Conservation (phyloP, 2,888 invertebrate genomes). For the Pristionchus fissidentatus region DNA sequence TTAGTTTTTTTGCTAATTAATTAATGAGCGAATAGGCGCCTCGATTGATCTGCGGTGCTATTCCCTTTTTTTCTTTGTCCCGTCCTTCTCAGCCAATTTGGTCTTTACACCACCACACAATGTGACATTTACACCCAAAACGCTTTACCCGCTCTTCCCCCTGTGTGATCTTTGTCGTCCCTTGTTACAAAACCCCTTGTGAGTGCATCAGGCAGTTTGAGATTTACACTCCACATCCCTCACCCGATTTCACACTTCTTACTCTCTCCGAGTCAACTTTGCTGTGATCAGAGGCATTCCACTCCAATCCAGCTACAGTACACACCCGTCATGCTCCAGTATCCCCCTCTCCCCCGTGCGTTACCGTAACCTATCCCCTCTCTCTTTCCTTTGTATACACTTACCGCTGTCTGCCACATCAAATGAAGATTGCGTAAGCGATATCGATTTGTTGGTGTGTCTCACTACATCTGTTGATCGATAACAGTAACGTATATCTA, state of each 20-base stretch:
- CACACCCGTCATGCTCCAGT: constrained; percentile 10
- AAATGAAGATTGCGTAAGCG: constrained; percentile 8
- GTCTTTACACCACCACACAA: neutral
- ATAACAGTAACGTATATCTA: neutral
- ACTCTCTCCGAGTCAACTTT: neutral
- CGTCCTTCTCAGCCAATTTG: neutral
- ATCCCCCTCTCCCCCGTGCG: neutral
- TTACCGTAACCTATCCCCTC: constrained; percentile 8
- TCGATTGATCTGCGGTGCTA: neutral
- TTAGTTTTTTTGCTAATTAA: neutral
- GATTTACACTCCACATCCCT: neutral
- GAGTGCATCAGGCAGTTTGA: constrained; percentile 1
- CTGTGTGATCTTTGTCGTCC: neutral
- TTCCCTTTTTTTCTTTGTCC: neutral
- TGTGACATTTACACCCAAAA: constrained; percentile 19
- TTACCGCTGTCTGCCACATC: neutral
- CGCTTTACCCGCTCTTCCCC: neutral
- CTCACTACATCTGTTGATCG: neutral
- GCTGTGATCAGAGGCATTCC: neutral
- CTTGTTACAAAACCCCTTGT: no score
- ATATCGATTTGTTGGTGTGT: constrained; percentile 4
- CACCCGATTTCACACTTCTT: neutral
- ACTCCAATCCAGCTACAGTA: constrained; percentile 2
- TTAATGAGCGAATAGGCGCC: neutral
- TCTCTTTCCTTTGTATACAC: constrained; percentile 27